A percentile compares a stretch with the other conserved stretches of the same genome.
Conservation (phyloP, 2,888 invertebrate species). For the Drosophila anceps region DNA sequence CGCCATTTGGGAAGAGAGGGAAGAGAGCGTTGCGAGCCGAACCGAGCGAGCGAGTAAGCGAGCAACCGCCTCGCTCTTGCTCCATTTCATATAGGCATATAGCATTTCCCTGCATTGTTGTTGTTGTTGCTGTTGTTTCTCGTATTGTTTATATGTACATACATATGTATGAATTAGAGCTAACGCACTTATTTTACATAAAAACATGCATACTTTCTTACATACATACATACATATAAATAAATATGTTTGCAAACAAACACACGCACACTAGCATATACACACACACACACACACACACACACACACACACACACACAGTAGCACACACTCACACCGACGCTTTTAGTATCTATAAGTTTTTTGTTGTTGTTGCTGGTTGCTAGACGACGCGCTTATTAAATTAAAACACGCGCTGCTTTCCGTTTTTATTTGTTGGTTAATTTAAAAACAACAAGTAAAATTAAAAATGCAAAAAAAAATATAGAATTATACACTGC, state of each 20-base stretch:
- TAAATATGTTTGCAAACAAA: slow-evolving; percentile 42
- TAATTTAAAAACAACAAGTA: slow-evolving; percentile 45
- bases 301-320: slow-evolving; percentile 9
- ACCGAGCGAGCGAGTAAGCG: slow-evolving; percentile 2
- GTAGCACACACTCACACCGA: slow-evolving; percentile 17
- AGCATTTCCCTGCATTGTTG: slow-evolving; percentile 34
- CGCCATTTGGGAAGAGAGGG: slow-evolving; percentile 38
- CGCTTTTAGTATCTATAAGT: slow-evolving; percentile 73
- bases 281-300: slow-evolving; percentile 17
- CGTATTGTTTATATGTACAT: slow-evolving; percentile 15
- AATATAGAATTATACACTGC: slow-evolving; percentile 33
- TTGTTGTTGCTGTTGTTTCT: slow-evolving; percentile 44
- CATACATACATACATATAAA: slow-evolving; percentile 22
- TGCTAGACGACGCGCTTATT: slow-evolving; percentile 69
- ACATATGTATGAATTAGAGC: slow-evolving; percentile 20
- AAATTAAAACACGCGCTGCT: slow-evolving; percentile 72
- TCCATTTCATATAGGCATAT: slow-evolving; percentile 42
- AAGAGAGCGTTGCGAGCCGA: slow-evolving; percentile 1
- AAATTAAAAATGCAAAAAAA: slow-evolving; percentile 16
- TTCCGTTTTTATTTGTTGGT: slow-evolving; percentile 56
- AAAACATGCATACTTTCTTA: slow-evolving; percentile 18
- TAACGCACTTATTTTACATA: slow-evolving; percentile 60
- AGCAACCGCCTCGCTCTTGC: slow-evolving; percentile 37
- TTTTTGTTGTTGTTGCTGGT: slow-evolving; percentile 64
- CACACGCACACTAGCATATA: slow-evolving; percentile 3